A percentile compares a stretch with the other conserved stretches of the same genome.
Conservation (phyloP, 2,888 invertebrate species). For the Seira ritae region DNA sequence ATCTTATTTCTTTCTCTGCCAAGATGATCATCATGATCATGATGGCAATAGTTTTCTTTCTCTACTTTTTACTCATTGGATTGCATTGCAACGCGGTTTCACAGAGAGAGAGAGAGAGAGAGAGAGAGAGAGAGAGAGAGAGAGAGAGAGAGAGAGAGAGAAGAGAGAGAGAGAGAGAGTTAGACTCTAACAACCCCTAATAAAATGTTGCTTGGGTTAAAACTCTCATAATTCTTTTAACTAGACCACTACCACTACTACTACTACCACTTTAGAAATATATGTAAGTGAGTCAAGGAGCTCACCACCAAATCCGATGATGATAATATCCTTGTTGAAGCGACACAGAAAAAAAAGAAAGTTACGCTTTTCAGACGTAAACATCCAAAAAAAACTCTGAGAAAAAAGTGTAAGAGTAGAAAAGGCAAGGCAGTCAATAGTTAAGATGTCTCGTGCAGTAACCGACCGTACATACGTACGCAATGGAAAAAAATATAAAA, state of each 20-base stretch:
- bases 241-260: slow-evolving; percentile 21
- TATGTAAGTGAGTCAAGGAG: slow-evolving; percentile 13
- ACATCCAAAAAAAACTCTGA: not conserved
- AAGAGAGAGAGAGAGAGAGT: too few relatives aligned
- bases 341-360: not conserved
- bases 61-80: not conserved
- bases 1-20: slow-evolving; percentile 24
- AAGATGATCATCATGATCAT: slow-evolving; percentile 3
- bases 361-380: not conserved
- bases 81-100: slow-evolving; percentile 17
- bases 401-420: not conserved
- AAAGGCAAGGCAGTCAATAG: not conserved
- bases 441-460: not conserved
- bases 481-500: not conserved
- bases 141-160: too few relatives aligned
- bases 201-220: slow-evolving; percentile 63
- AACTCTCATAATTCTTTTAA: slow-evolving; percentile 65
- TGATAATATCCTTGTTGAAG: not conserved
- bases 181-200: slow-evolving; percentile 54
- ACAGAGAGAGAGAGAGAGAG: not conserved
- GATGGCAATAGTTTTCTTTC: slow-evolving; percentile 13
- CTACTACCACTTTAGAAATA: not conserved
- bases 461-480: too few relatives aligned
- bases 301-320: not conserved
- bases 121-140: too few relatives aligned